phyloP scores from a whole-genome alignment of 2,113 vertebrate species.

The Cacatua alba region DNA sequence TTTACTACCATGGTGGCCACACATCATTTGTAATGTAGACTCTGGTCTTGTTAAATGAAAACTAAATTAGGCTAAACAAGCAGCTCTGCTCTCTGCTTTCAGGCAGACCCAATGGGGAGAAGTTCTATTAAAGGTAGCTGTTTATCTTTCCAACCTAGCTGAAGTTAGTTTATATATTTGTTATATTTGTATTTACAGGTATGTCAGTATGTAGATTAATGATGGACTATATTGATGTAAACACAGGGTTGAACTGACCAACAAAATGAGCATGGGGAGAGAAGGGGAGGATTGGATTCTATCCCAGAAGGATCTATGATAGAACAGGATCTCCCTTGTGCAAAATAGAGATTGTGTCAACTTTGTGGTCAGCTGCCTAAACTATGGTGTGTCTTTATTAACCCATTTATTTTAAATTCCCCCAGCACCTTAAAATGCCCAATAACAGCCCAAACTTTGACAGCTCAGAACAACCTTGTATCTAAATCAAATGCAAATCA shows the following conservation, averaged over 20 bases:
- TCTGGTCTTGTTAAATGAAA: constrained; percentile 20
- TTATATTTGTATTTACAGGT: background rate
- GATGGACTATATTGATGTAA: background rate
- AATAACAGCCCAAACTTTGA: background rate
- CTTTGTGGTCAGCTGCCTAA: background rate
- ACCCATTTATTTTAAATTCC: background rate
- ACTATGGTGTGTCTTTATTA: background rate
- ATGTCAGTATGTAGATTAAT: background rate
- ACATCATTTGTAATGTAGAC: background rate
- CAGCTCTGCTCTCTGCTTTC: background rate
- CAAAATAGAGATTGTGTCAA: background rate
- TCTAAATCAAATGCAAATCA: background rate
- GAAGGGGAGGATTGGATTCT: background rate
- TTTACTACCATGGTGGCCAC: background rate
- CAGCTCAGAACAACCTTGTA: background rate
- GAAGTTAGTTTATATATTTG: background rate
- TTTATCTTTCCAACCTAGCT: background rate
- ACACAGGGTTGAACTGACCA: background rate
- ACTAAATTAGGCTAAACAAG: constrained; percentile 24
- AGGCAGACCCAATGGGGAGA: background rate
- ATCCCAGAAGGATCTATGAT: background rate
- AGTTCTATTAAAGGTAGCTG: background rate
- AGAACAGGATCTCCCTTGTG: background rate
- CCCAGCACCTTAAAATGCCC: background rate
- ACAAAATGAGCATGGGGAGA: background rate